Conservation (phyloP, 2,797 vertebrate genomes). For the Enteromius afrohamiltoni region DNA sequence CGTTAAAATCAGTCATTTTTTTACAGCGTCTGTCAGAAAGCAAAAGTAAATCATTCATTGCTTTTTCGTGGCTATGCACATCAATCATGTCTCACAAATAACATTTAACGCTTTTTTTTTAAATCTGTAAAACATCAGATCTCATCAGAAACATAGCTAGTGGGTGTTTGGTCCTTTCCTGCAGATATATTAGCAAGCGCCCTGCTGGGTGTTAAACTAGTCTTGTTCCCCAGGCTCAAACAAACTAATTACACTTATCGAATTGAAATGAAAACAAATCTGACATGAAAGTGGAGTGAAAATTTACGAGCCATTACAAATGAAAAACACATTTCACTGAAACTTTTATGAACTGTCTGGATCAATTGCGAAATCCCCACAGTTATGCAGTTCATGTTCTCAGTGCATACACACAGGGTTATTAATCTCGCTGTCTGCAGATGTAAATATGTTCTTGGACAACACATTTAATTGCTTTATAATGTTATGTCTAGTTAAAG, state of each 20-base stretch:
- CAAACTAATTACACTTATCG: slow-evolving; percentile 70
- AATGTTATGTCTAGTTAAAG: slow-evolving; percentile 20
- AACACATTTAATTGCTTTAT: not conserved
- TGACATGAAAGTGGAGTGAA: slow-evolving; percentile 63
- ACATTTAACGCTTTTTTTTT: not conserved
- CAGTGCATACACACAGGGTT: slow-evolving; percentile 17
- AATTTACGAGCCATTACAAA: slow-evolving; percentile 67
- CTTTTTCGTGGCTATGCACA: not conserved
- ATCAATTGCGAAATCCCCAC: slow-evolving; percentile 51
- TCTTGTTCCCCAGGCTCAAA: slow-evolving; percentile 70
- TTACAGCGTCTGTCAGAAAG: not conserved
- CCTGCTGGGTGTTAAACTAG: slow-evolving; percentile 48
- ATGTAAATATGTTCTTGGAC: not conserved
- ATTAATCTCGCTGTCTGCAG: not conserved
- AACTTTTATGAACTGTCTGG: slow-evolving; percentile 66
- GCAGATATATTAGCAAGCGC: slow-evolving; percentile 20
- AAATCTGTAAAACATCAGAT: slow-evolving; percentile 14
- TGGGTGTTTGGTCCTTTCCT: no score
- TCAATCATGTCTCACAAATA: not conserved
- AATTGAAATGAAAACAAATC: slow-evolving; percentile 61
- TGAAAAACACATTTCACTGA: slow-evolving; percentile 73
- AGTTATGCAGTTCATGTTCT: slow-evolving; percentile 47
- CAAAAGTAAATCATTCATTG: not conserved
- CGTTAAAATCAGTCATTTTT: no score
- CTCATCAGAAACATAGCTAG: no score